These are phyloP conservation scores for Drosophila rhopaloa DNA, from an alignment of 1,140 invertebrate species.

Conservation along the genomic window DNA sequence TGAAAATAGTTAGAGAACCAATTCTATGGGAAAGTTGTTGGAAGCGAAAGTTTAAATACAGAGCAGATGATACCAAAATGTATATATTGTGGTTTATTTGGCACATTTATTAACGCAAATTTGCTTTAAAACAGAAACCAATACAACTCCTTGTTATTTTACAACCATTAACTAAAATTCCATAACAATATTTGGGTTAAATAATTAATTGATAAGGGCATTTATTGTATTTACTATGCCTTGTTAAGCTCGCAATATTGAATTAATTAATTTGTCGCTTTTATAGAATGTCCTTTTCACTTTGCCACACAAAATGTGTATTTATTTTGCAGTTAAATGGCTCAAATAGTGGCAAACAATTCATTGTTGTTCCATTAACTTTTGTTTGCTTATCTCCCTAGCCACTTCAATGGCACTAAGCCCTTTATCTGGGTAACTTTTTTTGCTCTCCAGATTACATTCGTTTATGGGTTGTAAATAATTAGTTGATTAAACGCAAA, in stretches of 20 bases:
- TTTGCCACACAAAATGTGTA: not conserved
- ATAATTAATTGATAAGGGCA: slow-evolving; percentile 8
- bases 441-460: slow-evolving; percentile 36
- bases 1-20: slow-evolving; percentile 32
- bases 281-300: slow-evolving; percentile 1
- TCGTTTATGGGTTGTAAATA: slow-evolving; percentile 59
- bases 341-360: slow-evolving; percentile 16
- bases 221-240: slow-evolving; percentile 4
- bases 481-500: slow-evolving; percentile 46
- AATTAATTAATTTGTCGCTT: slow-evolving; percentile 23
- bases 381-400: slow-evolving; percentile 33
- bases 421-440: slow-evolving; percentile 24
- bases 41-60: slow-evolving; percentile 2
- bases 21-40: slow-evolving; percentile 1
- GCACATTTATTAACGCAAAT: not conserved
- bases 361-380: slow-evolving; percentile 23
- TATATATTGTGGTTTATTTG: not conserved
- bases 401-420: slow-evolving; percentile 24
- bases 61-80: slow-evolving; percentile 1
- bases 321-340: slow-evolving; percentile 27
- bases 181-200: not conserved
- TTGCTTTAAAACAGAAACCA: not conserved
- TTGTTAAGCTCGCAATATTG: slow-evolving; percentile 4
- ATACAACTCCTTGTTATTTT: not conserved
- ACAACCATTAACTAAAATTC: not conserved